Base-by-base conservation (phyloP, 2,888 invertebrate genomes). In the Andrena dorsata region DNA sequence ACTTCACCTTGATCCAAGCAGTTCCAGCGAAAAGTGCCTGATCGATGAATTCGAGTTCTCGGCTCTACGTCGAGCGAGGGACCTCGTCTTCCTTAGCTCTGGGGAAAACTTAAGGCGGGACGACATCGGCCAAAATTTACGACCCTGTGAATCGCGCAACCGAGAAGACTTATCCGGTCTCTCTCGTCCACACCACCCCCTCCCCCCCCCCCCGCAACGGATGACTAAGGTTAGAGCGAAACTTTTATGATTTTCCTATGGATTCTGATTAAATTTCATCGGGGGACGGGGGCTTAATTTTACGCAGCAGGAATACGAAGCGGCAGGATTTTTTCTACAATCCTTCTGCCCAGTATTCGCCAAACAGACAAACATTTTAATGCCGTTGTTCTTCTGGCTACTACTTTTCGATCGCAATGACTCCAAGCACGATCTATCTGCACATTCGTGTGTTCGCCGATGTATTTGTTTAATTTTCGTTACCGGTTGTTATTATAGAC, bases 21-120 rank as follows among this genome's bases (percentile, higher is more conserved):
- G 82, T 80, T 77, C 73, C 77, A 86, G 74, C 70, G 81, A 82
- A 86, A 82, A 88, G 88, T 80, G 74, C 77, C 86, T 90, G 90
- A 90, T 90, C 90, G 90, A 90, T 90, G 90, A 90, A 90, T 90
- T 89, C 88, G 87, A 88, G 88, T 90, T 90, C 83, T 78, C 87
- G 66, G 76, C 71, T 56, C 56, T 81, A 73, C 78, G 49, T 28
- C 75, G 80, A 16, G 51, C 56, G 71, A 23, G 23, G 63, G 68
- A 60, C 63, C 74, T 75, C 71, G 73, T 71, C 78, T 82, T 70
- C 60, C 65, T 58, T 72, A 63, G 75, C 83, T 70, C 63, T 79
- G 88, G 77, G 70, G 83, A 83, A 81, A 87, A 83, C 88, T 87
- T 76, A 85, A 87, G 83, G 72, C 75, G 61, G 35, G 74, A 64